phyloP scores from a whole-genome alignment of 2,113 vertebrate genomes.

The Uropsilus gracilis region DNA sequence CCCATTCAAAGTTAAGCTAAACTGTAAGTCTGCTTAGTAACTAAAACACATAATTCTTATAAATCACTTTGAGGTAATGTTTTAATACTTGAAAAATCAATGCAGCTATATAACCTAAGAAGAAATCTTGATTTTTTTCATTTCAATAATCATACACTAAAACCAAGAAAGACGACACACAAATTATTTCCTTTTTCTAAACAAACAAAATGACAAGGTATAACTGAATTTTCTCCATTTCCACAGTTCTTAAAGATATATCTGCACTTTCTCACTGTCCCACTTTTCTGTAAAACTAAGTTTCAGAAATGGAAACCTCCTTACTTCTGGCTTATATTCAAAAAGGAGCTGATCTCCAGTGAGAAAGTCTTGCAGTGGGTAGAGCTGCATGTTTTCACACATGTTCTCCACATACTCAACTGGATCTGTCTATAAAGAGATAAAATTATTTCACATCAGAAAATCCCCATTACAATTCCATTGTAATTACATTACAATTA shows the following conservation, averaged over 20 bases:
- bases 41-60: conserved; percentile 30
- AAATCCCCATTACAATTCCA: neutral
- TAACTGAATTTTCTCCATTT: conserved; percentile 14
- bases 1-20: neutral
- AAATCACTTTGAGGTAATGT: conserved; percentile 27
- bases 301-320: conserved; percentile 49
- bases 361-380: conserved; percentile 94
- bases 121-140: neutral
- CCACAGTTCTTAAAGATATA: neutral
- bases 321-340: conserved; percentile 93
- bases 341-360: conserved; percentile 98
- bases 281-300: conserved; percentile 27
- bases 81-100: conserved; percentile 24
- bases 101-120: neutral
- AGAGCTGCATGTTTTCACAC: conserved; percentile 98
- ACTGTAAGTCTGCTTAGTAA: neutral
- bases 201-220: conserved; percentile 27
- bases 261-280: neutral
- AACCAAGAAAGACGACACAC: conserved; percentile 14
- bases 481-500: too few species aligned
- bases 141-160: neutral
- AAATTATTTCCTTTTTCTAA: conserved; percentile 42
- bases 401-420: conserved; percentile 96
- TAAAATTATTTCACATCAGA: conserved; percentile 46
- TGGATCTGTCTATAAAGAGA: conserved; percentile 92